A percentile compares a stretch with the other conserved stretches of the same genome.
These are phyloP conservation scores for Sebastes aleutianus DNA, from an alignment of 2,797 vertebrate species.

Conservation along the genomic window DNA sequence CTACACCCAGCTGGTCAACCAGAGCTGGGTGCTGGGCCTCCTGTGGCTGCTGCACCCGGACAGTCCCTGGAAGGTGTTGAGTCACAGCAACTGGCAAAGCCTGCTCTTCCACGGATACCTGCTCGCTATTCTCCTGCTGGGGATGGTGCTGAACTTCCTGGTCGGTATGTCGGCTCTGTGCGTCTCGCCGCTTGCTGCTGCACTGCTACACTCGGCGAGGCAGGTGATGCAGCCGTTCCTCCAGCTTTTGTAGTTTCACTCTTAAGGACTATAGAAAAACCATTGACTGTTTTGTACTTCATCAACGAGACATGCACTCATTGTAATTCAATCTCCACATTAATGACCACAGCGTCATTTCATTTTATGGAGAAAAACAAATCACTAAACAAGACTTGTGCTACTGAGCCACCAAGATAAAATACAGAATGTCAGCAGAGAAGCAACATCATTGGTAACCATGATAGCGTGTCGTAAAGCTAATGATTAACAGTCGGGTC, in stretches of 20 bases:
- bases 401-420: neutral
- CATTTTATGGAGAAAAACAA: neutral
- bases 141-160: slow-evolving; percentile 68
- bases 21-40: slow-evolving; percentile 75
- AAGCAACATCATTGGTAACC: neutral
- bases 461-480: neutral
- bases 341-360: neutral
- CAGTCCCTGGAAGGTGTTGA: slow-evolving; percentile 64
- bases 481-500: neutral
- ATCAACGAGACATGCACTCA: neutral
- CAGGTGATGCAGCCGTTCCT: slow-evolving; percentile 60
- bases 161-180: slow-evolving; percentile 60
- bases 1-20: slow-evolving; percentile 76
- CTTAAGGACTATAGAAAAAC: neutral
- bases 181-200: slow-evolving; percentile 73
- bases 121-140: slow-evolving; percentile 77
- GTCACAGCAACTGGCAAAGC: slow-evolving; percentile 74
- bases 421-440: neutral
- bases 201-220: slow-evolving; percentile 68
- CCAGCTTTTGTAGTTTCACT: slow-evolving; percentile 51
- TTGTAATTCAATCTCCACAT: neutral
- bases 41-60: slow-evolving; percentile 82
- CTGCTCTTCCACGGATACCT: slow-evolving; percentile 83
- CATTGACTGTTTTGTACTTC: neutral
- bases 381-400: neutral